These are phyloP conservation scores for Eidolon dupreanum DNA, from an alignment of 2,797 vertebrate genomes.

Conservation along the genomic window DNA sequence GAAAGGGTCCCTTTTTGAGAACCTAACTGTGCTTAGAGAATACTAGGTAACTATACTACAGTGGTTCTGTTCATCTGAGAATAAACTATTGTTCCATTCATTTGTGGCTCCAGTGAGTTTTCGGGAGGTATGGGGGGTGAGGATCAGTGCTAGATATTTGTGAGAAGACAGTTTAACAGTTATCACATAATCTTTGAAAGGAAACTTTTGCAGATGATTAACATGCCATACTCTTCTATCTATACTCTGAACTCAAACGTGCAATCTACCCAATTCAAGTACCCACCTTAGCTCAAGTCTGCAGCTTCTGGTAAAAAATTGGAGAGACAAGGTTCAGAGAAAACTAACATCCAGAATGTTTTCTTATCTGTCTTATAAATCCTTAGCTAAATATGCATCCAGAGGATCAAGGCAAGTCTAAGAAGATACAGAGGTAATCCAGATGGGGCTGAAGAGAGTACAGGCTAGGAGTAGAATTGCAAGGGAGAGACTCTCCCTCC, in stretches of 20 bases:
- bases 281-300: constrained; percentile 42
- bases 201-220: constrained; percentile 47
- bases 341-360: constrained; percentile 19
- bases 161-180: constrained; percentile 18
- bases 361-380: constrained; percentile 45
- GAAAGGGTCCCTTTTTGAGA: neutral
- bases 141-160: neutral
- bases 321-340: constrained; percentile 51
- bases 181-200: neutral
- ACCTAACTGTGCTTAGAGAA: neutral
- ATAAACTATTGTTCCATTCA: constrained; percentile 13
- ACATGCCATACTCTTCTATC: constrained; percentile 21
- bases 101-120: neutral
- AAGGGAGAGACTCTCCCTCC: neutral
- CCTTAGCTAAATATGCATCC: constrained; percentile 24
- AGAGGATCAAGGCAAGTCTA: constrained; percentile 25
- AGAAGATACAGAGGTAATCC: neutral
- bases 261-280: constrained; percentile 26
- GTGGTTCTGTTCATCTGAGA: constrained; percentile 35
- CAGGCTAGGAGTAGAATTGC: neutral
- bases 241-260: constrained; percentile 54
- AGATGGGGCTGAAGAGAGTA: neutral
- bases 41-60: neutral
- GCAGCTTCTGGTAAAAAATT: constrained; percentile 58
- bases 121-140: neutral